Percentiles rank a stretch among this genome's conserved stretches.
phyloP scores from a whole-genome alignment of 2,797 vertebrate species.

The Alfaro cultratus region DNA sequence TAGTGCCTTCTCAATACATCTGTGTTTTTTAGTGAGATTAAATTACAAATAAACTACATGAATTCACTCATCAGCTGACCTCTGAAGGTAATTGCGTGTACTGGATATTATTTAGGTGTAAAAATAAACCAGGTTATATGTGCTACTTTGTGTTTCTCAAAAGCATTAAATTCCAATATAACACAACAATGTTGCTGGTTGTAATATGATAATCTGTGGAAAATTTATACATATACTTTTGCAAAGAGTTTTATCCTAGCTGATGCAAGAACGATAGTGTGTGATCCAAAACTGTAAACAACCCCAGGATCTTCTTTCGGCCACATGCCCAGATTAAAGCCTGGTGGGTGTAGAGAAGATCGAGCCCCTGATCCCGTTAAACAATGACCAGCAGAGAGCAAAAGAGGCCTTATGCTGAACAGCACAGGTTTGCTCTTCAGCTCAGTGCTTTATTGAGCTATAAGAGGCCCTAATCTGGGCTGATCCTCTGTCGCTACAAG shows the following conservation, averaged over 20 bases:
- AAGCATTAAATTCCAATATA: not conserved
- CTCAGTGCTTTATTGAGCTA: slow-evolving; percentile 75
- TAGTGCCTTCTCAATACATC: not conserved
- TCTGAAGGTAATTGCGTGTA: not conserved
- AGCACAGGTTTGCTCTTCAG: slow-evolving; percentile 72
- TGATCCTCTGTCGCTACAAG: slow-evolving; percentile 80
- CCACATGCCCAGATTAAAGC: slow-evolving; percentile 62
- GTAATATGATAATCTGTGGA: not conserved
- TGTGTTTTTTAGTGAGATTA: not conserved
- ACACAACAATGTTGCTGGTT: not conserved
- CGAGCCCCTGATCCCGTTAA: slow-evolving; percentile 55
- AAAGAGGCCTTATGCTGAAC: slow-evolving; percentile 68
- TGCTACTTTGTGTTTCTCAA: not conserved
- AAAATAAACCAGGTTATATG: not conserved
- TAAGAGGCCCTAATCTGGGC: slow-evolving; percentile 75
- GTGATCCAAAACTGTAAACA: slow-evolving; percentile 25
- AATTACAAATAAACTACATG: not conserved
- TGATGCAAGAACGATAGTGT: slow-evolving; percentile 14
- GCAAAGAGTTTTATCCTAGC: not conserved
- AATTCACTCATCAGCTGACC: not conserved
- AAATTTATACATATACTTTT: not conserved
- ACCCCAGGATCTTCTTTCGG: slow-evolving; percentile 33
- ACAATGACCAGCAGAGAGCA: slow-evolving; percentile 69
- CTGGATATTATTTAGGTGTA: not conserved
- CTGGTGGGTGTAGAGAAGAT: slow-evolving; percentile 55